Evolutionary conservation across 2,888 invertebrate genomes (phyloP).

Genomic region (Cybosia mesomella): DNA sequence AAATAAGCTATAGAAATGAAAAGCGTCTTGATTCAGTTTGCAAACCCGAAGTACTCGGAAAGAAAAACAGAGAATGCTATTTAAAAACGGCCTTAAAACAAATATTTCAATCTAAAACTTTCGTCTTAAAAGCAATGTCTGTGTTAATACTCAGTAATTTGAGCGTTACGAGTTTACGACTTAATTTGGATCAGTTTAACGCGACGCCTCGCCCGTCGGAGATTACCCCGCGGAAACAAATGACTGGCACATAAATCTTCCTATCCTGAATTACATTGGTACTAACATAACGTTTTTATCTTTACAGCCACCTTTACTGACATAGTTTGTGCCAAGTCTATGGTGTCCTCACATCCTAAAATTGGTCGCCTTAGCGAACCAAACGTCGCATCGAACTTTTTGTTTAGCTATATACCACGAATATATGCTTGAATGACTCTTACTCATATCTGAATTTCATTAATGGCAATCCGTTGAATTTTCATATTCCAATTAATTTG

Average conservation of each 20-base stretch:
- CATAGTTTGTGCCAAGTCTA: conserved; percentile 53
- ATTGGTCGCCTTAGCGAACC: neutral
- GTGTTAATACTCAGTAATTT: conserved; percentile 79
- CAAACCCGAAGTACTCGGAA: conserved; percentile 24
- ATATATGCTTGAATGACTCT: too few relatives aligned
- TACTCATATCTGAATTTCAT: neutral
- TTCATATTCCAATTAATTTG: too few relatives aligned
- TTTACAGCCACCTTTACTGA: conserved; percentile 57
- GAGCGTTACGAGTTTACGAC: conserved; percentile 81
- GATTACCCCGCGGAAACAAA: conserved; percentile 79
- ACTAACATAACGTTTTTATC: conserved; percentile 63
- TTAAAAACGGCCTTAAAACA: conserved; percentile 40
- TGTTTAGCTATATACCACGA: neutral
- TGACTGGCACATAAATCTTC: conserved; percentile 74
- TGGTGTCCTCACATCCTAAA: conserved; percentile 32
- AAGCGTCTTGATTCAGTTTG: neutral
- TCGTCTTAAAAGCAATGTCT: conserved; percentile 64
- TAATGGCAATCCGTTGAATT: neutral
- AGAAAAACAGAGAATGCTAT: conserved; percentile 17
- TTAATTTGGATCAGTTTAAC: conserved; percentile 84
- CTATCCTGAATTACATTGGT: conserved; percentile 66
- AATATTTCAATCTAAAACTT: conserved; percentile 54
- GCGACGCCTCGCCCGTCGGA: conserved; percentile 67
- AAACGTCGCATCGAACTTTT: neutral
- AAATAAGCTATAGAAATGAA: neutral